Evolutionary conservation across 2,113 vertebrate genomes (phyloP), one percentile per base, ranked within the genome.

Genomic region (Lampris megalopsis): DNA sequence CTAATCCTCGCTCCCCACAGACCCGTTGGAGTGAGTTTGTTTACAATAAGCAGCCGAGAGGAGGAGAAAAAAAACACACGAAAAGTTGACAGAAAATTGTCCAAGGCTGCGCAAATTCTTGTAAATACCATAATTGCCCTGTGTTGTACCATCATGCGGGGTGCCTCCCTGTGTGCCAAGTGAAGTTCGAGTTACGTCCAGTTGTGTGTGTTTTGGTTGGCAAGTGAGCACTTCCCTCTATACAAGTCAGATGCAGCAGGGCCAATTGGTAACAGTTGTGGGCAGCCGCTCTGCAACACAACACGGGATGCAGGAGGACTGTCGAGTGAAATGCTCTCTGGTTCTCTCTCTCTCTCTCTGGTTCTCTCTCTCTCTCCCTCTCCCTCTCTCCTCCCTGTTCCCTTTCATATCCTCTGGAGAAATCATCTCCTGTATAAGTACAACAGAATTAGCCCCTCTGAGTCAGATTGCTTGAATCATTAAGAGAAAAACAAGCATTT

Each of bases 181-280:
- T 91, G 89, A 88, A 84, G 94, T 95, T 95, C 94, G 93, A 94
- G 94, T 94, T 95, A 95, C 92, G 86, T 92, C 85, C 59, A 53
- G 75, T 73, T 75, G 77, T 86, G 89, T 78, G 91, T 97, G 86
- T 97, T 97, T 97, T 89, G 86, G 92, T 97, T 97, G 95, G 97
- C 95, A 96, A 87, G 9, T 66, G 76, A 86, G 88, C 52, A 6
- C 89, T 85, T 79, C 75, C 89, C 90, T 93, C 84, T 87, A 90
- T 77, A 75, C 79, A 87, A 84, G 58, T 75, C 85, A 71, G 61
- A 81, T 77, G 79, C 84, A 87, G 73, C 69, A 73, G 78, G 94
- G 93, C 95, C 97, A 97, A 91, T 95, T 95, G 94, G 94, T 96
- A 96, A 96, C 96, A 95, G 94, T 92, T 94, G 95, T 94, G 95